Base-by-base conservation (phyloP, 2,888 invertebrate species). In the Xestoiulus laeticollis region DNA sequence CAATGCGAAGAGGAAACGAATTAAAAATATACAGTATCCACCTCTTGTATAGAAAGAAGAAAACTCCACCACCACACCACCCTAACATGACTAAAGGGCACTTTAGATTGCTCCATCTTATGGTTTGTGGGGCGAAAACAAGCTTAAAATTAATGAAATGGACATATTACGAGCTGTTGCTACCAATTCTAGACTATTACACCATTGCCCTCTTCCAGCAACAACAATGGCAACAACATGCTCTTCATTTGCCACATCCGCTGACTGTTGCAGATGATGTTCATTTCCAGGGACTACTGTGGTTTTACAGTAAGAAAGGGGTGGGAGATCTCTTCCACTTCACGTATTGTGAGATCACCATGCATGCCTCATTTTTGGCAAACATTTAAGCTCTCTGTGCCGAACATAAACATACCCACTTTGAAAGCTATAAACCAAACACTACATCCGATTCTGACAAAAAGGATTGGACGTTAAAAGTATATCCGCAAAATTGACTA, bases 11-110 rank as follows among this genome's bases (percentile, higher is more conserved):
- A 78, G 78, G 22, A 78, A 78, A 78, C 30, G 78, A 78, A 78
- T 78, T 78, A 78, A 78, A 78, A 78, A 78, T 78, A 78, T 30
- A 78, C 78, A 78, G n/a, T n/a, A n/a, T n/a, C n/a, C n/a, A n/a
- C n/a, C 78, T 68, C 78, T 30, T 78, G 78, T 78, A 26, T 14
- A 78, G 14, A 22, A 78, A 30, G 78, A 78, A 30, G 53, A 53
- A 53, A 53, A 68, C 12, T 22, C 68, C 68, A 68, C 10, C 26
- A 22, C 22, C n/a, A 22, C 59, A n/a, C 4, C 5, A 19, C 26
- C 48, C 22, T 5, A n/a, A 14, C 26, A 78, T 78, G n/a, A 16
- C 30, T 78, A 2, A 12, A 30, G 30, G 78, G 78, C 78, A 78
- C 78, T 12, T 78, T 78, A 78, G 78, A 26, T 78, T 26, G 30